These are phyloP conservation scores for Nixonia krombeini DNA, from an alignment of 1,140 invertebrate genomes.

Conservation along the genomic window DNA sequence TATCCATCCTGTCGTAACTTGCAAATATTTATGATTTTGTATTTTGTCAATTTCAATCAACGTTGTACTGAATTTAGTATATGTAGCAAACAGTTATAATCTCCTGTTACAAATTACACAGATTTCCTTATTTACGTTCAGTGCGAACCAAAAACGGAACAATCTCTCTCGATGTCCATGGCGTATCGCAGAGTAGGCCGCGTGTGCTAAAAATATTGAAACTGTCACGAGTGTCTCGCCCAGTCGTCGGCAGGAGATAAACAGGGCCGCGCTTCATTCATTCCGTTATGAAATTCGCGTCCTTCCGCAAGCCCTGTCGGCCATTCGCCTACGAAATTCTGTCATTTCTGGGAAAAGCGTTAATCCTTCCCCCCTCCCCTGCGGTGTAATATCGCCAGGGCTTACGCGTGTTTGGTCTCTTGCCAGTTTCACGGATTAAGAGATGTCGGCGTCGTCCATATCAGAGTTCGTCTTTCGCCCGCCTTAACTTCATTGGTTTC, in stretches of 20 bases:
- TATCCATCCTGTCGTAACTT: too few species aligned
- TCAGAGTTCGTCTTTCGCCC: constrained; percentile 31
- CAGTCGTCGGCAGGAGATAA: constrained; percentile 52
- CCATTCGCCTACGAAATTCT: constrained; percentile 27
- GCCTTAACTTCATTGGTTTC: constrained; percentile 41
- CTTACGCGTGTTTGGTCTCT: constrained; percentile 39
- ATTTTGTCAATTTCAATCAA: too few species aligned
- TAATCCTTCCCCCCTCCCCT: constrained; percentile 20
- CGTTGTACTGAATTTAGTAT: too few species aligned
- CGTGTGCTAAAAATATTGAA: too few species aligned
- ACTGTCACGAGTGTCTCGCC: too few species aligned
- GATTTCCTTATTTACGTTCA: too few species aligned
- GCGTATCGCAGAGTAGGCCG: too few species aligned
- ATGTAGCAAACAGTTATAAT: too few species aligned
- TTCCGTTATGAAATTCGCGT: constrained; percentile 41
- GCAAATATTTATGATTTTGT: too few species aligned
- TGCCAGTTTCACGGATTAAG: constrained; percentile 46
- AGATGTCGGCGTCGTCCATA: constrained; percentile 20
- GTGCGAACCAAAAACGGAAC: too few species aligned
- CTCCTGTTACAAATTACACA: too few species aligned
- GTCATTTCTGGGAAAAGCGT: constrained; percentile 20
- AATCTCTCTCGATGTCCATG: too few species aligned
- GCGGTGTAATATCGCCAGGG: constrained; percentile 19
- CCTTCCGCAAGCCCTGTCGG: constrained; percentile 8
- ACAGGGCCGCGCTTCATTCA: constrained; percentile 34